These are phyloP conservation scores for Epirrita christyi DNA, from an alignment of 2,888 invertebrate species.

Conservation along the genomic window DNA sequence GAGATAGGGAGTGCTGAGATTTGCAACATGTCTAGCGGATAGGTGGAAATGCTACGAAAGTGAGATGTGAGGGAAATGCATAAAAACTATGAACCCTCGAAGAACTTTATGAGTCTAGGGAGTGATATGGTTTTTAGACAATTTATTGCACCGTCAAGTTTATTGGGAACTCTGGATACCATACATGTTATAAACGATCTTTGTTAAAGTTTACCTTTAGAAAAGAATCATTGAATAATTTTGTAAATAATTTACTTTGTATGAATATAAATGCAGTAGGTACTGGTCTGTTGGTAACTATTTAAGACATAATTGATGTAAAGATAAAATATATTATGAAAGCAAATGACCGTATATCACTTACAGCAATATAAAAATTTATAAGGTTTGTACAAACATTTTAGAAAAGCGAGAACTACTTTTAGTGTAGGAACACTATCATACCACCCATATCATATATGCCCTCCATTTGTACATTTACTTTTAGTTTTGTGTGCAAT, in stretches of 20 bases:
- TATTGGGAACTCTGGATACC: too few relatives aligned
- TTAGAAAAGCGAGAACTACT: too few relatives aligned
- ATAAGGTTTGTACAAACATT: neutral
- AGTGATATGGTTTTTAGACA: too few relatives aligned
- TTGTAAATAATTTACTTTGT: neutral
- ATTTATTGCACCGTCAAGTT: too few relatives aligned
- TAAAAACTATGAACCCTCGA: too few relatives aligned
- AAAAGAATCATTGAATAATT: neutral
- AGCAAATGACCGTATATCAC: slow-evolving; percentile 27
- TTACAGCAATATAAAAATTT: neutral
- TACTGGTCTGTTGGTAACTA: slow-evolving; percentile 37
- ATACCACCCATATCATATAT: too few relatives aligned
- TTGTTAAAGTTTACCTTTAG: too few relatives aligned
- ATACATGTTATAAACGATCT: too few relatives aligned
- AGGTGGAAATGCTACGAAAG: slow-evolving; percentile 26
- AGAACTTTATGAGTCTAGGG: too few relatives aligned
- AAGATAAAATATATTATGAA: slow-evolving; percentile 48
- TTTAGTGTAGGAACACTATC: too few relatives aligned
- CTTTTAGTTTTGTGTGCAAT: too few relatives aligned
- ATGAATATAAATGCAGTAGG: slow-evolving; percentile 15
- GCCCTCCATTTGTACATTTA: too few relatives aligned
- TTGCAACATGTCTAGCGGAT: slow-evolving; percentile 46
- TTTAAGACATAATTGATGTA: slow-evolving; percentile 50
- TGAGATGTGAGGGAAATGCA: neutral
- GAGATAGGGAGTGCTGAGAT: slow-evolving; percentile 65